Evolutionary conservation across 1,140 invertebrate genomes (phyloP).

Genomic region (Eurytemora carolleeae): DNA sequence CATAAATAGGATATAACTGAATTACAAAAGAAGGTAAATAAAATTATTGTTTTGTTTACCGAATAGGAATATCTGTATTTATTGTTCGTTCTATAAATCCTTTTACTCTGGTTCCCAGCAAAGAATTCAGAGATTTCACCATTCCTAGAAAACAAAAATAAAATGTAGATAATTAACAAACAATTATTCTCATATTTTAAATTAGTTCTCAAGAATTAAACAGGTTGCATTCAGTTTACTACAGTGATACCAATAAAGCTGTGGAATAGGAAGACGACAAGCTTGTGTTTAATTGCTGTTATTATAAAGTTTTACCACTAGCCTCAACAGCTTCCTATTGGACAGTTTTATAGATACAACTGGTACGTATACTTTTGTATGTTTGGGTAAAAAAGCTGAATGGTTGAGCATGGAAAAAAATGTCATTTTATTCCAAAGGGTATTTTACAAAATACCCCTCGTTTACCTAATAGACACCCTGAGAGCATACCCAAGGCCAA

Average conservation of each 20-base stretch:
- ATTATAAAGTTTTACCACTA: too few species aligned
- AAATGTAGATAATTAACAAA: not conserved
- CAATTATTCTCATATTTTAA: not conserved
- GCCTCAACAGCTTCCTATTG: not conserved
- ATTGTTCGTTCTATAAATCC: not conserved
- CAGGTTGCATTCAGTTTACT: too few species aligned
- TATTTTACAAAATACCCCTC: slow-evolving; percentile 29
- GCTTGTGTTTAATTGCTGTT: too few species aligned
- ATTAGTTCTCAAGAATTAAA: too few species aligned
- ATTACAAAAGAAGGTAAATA: not conserved
- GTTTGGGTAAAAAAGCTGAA: not conserved
- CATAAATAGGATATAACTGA: not conserved
- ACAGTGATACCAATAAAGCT: too few species aligned
- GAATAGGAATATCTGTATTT: not conserved
- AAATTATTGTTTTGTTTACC: not conserved
- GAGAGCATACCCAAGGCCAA: slow-evolving; percentile 28
- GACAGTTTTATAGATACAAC: slow-evolving; percentile 7
- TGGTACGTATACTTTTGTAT: slow-evolving; percentile 24
- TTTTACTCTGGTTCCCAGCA: not conserved
- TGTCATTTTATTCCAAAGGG: not conserved
- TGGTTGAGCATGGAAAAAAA: not conserved
- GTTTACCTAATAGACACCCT: slow-evolving; percentile 31
- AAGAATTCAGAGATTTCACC: not conserved
- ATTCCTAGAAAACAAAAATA: not conserved
- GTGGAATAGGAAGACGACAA: too few species aligned